Base-by-base conservation (phyloP, 2,888 invertebrate species). In the Cepaea hortensis region DNA sequence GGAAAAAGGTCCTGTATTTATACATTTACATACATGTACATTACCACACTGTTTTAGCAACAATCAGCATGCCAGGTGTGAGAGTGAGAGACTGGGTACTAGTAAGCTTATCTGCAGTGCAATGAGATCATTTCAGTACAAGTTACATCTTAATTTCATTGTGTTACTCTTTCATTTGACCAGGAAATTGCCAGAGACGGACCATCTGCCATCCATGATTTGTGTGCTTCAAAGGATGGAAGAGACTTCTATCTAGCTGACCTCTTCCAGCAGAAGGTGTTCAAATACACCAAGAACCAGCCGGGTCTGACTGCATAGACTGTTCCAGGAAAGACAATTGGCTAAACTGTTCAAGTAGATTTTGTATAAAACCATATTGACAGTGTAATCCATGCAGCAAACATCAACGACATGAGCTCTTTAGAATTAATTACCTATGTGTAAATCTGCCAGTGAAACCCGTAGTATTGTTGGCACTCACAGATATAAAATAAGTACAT, bases 231-330 rank as follows among this genome's bases (percentile, higher is more conserved):
- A 0, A 92, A 95, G 0, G 96, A 97, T 94, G 97, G 96, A 50
- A 95, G 95, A 79, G 93, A 95, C 85, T 95, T 97, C 13, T 98
- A 96, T 93, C 96, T 98, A 0, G 97, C 97, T 0, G 97, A 98
- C 93, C 95, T 98, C 46, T 95, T 96, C 91, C 96, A 96, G 0
- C 96, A 95, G 92, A 95, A 95, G 87, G 95, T 97, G 79, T 96
- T 96, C 94, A 96, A 96, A 93, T 96, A 96, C 80, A 85, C 83
- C 65, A 84, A 50, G 73, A 81, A 61, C 5, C 13, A 48, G 15
- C 70, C 84, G 20, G 46, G 2, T 15, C 20, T 81, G 1, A n/a
- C 72, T 77, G 77, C 23, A 6, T 68, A 76, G 46, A 83, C 11
- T 3, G 23, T 11, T 23, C 2, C 11, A 61, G 55, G 55, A 55